These are phyloP conservation scores for Eupeodes corollae DNA, from an alignment of 1,140 invertebrate species.

Conservation along the genomic window DNA sequence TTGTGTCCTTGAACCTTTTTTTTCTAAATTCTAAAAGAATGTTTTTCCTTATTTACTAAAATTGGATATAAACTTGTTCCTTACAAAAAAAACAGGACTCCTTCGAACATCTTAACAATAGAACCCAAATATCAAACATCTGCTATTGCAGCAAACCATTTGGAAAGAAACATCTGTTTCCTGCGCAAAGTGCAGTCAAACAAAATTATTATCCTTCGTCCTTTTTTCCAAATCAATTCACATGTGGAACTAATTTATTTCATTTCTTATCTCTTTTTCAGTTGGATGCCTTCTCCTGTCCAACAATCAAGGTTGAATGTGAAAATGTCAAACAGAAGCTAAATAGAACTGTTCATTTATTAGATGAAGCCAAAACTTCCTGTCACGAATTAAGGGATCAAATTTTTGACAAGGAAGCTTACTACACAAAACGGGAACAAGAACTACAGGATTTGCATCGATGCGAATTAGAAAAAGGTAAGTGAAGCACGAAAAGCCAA, in stretches of 20 bases:
- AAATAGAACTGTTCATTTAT: conserved; percentile 38
- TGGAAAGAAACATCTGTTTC: neutral
- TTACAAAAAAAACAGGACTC: no score
- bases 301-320: conserved; percentile 42
- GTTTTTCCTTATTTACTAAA: no score
- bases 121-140: no score
- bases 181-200: neutral
- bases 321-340: conserved; percentile 41
- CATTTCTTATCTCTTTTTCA: conserved; percentile 32
- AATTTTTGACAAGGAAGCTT: conserved; percentile 37
- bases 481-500: neutral
- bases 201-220: neutral
- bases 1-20: no score
- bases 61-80: no score
- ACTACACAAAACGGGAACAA: conserved; percentile 20
- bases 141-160: no score
- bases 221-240: neutral
- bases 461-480: conserved; percentile 29
- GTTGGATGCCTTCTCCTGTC: conserved; percentile 49
- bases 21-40: no score
- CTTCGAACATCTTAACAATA: no score
- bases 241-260: neutral
- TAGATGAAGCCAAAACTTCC: conserved; percentile 42
- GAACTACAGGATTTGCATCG: conserved; percentile 21
- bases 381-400: conserved; percentile 43